phyloP scores from a whole-genome alignment of 2,113 vertebrate species.

The Syrrhaptes paradoxus region DNA sequence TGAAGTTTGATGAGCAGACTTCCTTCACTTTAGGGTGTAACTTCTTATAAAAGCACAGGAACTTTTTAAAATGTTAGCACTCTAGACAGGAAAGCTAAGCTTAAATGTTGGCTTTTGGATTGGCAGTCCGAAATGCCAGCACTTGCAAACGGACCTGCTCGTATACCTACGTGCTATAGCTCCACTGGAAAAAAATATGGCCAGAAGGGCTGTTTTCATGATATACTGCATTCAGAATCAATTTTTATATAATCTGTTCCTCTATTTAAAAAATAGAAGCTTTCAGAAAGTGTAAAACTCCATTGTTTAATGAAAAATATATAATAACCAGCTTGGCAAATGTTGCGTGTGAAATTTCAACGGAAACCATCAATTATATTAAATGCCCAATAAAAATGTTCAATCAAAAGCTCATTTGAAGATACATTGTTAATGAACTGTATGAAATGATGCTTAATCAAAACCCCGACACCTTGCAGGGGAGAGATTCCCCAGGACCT shows the following conservation, averaged over 20 bases:
- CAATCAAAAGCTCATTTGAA: conserved; percentile 82
- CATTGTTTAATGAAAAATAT: conserved; percentile 73
- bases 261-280: conserved; percentile 22
- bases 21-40: not conserved
- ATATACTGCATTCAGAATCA: conserved; percentile 62
- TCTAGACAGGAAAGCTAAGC: not conserved
- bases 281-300: conserved; percentile 50
- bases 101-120: not conserved
- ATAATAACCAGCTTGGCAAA: conserved; percentile 68
- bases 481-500: conserved; percentile 69
- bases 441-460: conserved; percentile 80
- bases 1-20: not conserved
- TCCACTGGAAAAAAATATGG: conserved; percentile 29
- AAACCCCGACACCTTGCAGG: conserved; percentile 63
- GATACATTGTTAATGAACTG: conserved; percentile 81
- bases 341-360: conserved; percentile 74
- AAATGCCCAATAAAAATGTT: conserved; percentile 82
- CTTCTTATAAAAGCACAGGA: not conserved
- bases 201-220: conserved; percentile 28
- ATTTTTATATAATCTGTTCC: conserved; percentile 49
- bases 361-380: conserved; percentile 78
- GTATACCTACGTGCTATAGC: not conserved
- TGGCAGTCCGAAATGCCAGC: not conserved
- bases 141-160: not conserved
- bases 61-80: not conserved